A percentile compares a stretch with the other conserved stretches of the same genome.
Conservation (phyloP, 23 tunicate genomes). For the Corella eumyota region DNA sequence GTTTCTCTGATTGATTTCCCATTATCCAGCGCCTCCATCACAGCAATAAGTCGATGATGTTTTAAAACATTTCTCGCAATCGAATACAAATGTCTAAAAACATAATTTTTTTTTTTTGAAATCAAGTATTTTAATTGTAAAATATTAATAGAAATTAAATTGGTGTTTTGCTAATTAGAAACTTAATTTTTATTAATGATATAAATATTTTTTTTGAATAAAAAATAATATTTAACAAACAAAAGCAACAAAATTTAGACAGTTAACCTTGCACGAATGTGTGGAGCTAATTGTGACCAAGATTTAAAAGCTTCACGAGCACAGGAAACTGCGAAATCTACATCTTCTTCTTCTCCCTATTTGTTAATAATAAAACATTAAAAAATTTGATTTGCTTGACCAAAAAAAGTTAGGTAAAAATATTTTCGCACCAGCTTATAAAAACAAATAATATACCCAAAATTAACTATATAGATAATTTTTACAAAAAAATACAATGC, state of each 20-base stretch:
- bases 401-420: background rate
- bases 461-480: no score
- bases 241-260: no score
- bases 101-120: no score
- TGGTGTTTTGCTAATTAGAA: no score
- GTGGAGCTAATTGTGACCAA: constrained; percentile 69
- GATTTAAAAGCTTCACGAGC: constrained; percentile 71
- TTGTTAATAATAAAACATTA: background rate
- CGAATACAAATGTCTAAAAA: constrained; percentile 73
- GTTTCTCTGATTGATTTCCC: constrained; percentile 95
- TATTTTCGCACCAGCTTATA: no score
- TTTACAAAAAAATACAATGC: no score
- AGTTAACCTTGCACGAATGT: constrained; percentile 74
- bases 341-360: constrained; percentile 89
- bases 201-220: no score
- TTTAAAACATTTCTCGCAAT: constrained; percentile 93
- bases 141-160: no score
- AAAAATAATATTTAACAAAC: no score
- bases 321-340: constrained; percentile 64
- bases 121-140: no score
- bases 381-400: background rate
- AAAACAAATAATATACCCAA: no score
- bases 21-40: constrained; percentile 94
- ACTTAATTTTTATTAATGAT: no score
- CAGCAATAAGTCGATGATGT: constrained; percentile 91